These are phyloP conservation scores for Catharus fuscescens DNA, from an alignment of 2,113 vertebrate genomes.

Conservation along the genomic window DNA sequence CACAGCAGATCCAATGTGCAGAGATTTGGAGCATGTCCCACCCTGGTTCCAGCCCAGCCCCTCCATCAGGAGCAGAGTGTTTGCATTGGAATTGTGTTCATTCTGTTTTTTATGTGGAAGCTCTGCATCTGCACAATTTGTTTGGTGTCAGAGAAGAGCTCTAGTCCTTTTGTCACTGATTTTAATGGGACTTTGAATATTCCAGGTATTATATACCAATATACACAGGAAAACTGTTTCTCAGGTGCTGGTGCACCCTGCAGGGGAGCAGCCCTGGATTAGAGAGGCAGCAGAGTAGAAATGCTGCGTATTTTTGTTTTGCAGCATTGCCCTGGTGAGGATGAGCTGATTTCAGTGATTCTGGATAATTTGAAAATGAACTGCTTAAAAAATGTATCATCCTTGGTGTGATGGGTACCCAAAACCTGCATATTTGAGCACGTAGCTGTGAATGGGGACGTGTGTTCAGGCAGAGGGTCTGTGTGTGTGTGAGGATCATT, in stretches of 20 bases:
- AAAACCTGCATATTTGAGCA: background rate
- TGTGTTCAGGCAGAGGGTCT: background rate
- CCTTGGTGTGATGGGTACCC: background rate
- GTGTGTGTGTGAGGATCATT: background rate
- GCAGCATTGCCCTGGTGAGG: background rate
- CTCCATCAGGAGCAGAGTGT: background rate
- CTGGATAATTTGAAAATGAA: background rate
- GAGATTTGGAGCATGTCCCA: background rate
- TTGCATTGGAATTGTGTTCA: background rate
- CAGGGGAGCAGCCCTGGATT: background rate
- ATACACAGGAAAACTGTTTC: background rate
- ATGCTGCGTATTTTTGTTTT: background rate
- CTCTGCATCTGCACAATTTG: background rate
- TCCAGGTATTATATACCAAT: background rate
- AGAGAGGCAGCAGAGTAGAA: background rate
- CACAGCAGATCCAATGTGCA: accelerated
- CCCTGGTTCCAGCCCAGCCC: background rate
- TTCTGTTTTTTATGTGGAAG: background rate
- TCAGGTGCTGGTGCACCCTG: background rate
- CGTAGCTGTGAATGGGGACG: background rate
- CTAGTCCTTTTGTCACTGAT: background rate
- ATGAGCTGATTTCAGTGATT: background rate
- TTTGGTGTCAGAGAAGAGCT: background rate
- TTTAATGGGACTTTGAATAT: background rate
- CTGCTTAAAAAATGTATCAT: background rate